phyloP scores from a whole-genome alignment of 1,140 invertebrate genomes.

The Drosophila bocki region DNA sequence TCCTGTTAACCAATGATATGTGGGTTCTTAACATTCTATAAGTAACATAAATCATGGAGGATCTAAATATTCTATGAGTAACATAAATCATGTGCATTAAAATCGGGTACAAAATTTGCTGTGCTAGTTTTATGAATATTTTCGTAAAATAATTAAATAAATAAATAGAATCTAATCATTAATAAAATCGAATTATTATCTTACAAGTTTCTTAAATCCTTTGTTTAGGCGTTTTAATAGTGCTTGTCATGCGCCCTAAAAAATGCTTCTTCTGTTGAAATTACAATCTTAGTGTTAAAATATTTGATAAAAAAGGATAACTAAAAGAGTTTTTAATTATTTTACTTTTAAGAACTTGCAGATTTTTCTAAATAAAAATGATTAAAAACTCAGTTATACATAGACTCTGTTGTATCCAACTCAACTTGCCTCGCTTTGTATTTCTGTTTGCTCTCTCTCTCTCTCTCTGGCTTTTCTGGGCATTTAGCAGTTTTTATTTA shows the following conservation, averaged over 20 bases:
- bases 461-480: constrained; percentile 31
- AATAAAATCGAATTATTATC: not conserved
- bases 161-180: not conserved
- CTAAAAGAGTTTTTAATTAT: not conserved
- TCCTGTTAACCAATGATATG: too few species aligned
- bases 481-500: constrained; percentile 60
- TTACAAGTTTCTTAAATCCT: too few species aligned
- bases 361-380: not conserved
- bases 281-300: too few species aligned
- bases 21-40: not conserved
- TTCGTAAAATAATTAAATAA: not conserved
- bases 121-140: not conserved
- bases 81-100: not conserved
- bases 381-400: not conserved
- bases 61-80: not conserved
- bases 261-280: too few species aligned
- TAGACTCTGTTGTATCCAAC: not conserved
- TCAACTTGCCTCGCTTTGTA: constrained; percentile 1
- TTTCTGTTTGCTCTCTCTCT: not conserved
- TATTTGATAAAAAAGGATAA: too few species aligned
- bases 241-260: too few species aligned
- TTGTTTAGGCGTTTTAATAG: too few species aligned
- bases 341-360: too few species aligned
- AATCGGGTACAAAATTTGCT: not conserved
- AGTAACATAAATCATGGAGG: not conserved